Evolutionary conservation across 2,888 invertebrate species (phyloP), one percentile per base, ranked within the genome.

Genomic region (Gymnocheta viridis): DNA sequence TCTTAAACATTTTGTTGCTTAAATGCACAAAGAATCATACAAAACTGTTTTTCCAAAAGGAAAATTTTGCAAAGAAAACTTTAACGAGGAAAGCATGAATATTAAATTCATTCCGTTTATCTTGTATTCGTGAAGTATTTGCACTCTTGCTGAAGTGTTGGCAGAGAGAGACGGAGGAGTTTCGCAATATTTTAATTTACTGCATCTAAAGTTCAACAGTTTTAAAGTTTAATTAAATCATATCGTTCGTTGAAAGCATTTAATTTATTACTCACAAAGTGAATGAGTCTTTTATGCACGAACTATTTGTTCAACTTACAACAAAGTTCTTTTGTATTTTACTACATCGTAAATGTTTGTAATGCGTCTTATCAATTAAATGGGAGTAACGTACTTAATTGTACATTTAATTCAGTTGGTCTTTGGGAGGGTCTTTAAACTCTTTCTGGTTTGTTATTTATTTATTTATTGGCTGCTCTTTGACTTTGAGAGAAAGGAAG

Each of bases 221-320:
- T 64, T 69, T 27, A 62, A 81, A 70, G 17, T 80, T 80, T 60
- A 73, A 80, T 80, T 80, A 27, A 73, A 73, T 80, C 32, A 66
- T 58, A 7, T 38, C 7, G 56, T 69, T 51, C 14, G 19, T 41
- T 24, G n/a, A 32, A 49, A 2, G n/a, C 17, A 51, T 62, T 51
- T 49, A 51, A 62, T 74, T 74, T 17, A 35, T 29, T 44, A 14
- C 17, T 56, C 41, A 10, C 10, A 54, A 41, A 64, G n/a, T n/a
- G 12, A 56, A 7, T 12, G 17, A 35, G 5, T 27, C 35, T 66
- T 38, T 51, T 54, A 54, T 54, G 12, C 5, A 9, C 32, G 17
- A 32, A 44, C 19, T 56, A 44, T 66, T 66, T 64, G 12, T 64
- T 54, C 41, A 64, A 22, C 41, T 62, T 60, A n/a, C 2, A 12